Evolutionary conservation across 2,797 vertebrate genomes (phyloP).

Genomic region (Phoebastria nigripes): DNA sequence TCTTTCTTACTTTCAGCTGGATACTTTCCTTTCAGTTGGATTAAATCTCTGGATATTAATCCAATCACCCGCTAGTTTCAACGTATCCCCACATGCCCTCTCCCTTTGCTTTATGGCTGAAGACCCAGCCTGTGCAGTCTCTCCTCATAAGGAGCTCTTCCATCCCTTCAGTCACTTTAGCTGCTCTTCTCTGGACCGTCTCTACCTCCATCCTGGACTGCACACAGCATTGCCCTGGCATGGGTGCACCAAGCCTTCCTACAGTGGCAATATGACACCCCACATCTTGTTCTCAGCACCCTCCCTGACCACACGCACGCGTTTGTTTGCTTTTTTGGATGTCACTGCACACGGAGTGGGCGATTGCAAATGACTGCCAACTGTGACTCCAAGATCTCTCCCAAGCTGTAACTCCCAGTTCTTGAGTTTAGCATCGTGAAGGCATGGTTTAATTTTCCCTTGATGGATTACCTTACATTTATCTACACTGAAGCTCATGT

Average conservation of each 20-base stretch:
- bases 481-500: background rate
- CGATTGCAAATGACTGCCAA: accelerated
- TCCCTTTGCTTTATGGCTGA: background rate
- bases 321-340: background rate
- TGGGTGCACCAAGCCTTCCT: background rate
- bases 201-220: background rate
- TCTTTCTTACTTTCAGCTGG: background rate
- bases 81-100: background rate
- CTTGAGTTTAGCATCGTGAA: background rate
- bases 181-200: background rate
- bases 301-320: background rate
- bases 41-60: background rate
- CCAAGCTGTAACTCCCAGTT: background rate
- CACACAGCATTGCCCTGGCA: background rate
- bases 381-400: background rate
- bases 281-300: background rate
- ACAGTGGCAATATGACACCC: background rate
- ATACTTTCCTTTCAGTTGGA: background rate
- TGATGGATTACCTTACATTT: background rate
- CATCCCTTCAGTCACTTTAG: background rate
- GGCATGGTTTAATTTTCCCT: background rate
- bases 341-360: accelerated
- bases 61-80: background rate
- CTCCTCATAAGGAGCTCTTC: background rate
- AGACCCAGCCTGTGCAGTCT: background rate